Evolutionary conservation across 2,797 vertebrate species (phyloP).

Genomic region (Hoplostethus mediterraneus): DNA sequence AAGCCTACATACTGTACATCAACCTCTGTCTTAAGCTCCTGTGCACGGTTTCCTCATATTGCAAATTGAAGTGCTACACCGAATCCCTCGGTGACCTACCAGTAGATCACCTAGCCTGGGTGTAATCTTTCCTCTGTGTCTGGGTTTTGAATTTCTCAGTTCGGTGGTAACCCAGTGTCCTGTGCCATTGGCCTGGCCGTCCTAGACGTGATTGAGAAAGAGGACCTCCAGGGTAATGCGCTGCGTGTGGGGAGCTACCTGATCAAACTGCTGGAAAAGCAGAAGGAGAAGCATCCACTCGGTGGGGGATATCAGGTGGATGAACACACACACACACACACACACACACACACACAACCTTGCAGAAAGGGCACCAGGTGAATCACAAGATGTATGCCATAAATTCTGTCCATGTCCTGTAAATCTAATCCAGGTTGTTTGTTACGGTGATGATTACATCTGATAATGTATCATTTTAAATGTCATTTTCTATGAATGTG

Average conservation of each 20-base stretch:
- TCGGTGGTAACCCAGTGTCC: constrained; percentile 97
- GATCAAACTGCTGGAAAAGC: constrained; percentile 84
- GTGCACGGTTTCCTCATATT: background rate
- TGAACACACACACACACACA: background rate
- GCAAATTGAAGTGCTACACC: background rate
- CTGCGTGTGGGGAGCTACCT: constrained; percentile 90
- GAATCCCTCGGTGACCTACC: background rate
- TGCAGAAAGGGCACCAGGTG: background rate
- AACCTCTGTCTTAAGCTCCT: background rate
- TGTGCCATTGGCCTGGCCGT: constrained; percentile 96
- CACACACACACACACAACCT: background rate
- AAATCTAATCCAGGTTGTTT: background rate
- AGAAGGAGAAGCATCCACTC: constrained; percentile 91
- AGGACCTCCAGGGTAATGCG: constrained; percentile 93
- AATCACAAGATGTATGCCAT: background rate
- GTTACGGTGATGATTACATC: background rate
- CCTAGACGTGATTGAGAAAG: constrained; percentile 91
- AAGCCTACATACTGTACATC: background rate
- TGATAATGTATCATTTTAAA: too few relatives aligned
- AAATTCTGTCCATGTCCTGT: too few relatives aligned
- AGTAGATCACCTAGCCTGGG: background rate
- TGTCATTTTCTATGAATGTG: too few relatives aligned
- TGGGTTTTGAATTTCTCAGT: constrained; percentile 80
- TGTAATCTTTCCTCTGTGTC: constrained; percentile 38
- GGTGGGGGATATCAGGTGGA: constrained; percentile 94